Percentiles rank a stretch among this genome's conserved stretches.
Evolutionary conservation across 2,113 vertebrate species (phyloP).

Genomic region (Pomatostomus ruficeps): DNA sequence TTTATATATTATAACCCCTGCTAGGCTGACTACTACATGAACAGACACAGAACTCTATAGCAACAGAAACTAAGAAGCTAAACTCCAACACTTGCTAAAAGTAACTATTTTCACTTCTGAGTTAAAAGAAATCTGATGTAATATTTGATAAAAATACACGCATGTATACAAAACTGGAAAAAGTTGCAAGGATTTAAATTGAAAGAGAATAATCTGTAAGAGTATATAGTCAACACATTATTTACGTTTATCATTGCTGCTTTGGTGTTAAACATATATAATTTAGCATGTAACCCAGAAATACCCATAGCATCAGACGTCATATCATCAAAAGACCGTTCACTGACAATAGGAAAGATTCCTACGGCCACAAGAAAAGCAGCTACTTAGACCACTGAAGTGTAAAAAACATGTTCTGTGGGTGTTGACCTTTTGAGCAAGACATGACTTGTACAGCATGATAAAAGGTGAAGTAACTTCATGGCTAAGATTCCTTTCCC

Average conservation of each 20-base stretch:
- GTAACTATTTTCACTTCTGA: not conserved
- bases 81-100: not conserved
- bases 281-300: not conserved
- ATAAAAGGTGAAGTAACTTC: not conserved
- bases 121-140: not conserved
- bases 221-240: not conserved
- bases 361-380: not conserved
- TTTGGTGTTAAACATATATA: not conserved
- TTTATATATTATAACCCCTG: not conserved
- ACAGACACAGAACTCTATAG: not conserved
- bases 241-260: not conserved
- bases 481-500: not conserved
- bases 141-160: not conserved
- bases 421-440: constrained; percentile 26
- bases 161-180: not conserved
- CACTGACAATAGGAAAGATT: not conserved
- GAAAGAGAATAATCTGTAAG: not conserved
- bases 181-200: not conserved
- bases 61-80: not conserved
- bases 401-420: not conserved
- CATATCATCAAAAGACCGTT: not conserved
- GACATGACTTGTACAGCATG: not conserved
- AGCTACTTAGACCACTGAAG: not conserved
- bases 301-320: not conserved
- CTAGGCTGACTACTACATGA: not conserved